Base-by-base conservation (phyloP, 2,888 invertebrate genomes). In the Anthrax anthrax region DNA sequence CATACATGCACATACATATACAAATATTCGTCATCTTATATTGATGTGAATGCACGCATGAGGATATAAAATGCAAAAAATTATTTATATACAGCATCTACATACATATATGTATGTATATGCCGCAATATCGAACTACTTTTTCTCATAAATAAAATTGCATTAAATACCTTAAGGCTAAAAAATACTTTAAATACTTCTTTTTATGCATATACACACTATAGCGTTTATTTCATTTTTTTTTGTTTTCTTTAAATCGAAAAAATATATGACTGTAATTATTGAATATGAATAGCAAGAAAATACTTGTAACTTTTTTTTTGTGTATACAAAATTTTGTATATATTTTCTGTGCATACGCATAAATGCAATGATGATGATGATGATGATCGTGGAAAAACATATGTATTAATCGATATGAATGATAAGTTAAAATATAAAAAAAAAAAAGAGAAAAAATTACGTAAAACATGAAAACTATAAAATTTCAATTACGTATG, bases 151-250 rank as follows among this genome's bases (percentile, higher is more conserved):
- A 32, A 32, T 32, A 32, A 32, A 12, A 32, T 32, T 32, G 29
- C 29, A 32, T 32, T 32, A 32, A n/a, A n/a, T 12, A 12, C 29
- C 44, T 40, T 40, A 44, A 40, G 44, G 44, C 44, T 40, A 36
- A 39, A 44, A 44, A 44, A 45, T 45, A 36, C 40, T 40, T 45
- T 40, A 45, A 45, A 45, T 40, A 45, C 29, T 32, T 32, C 29
- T 32, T 12, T 32, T 6, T 23, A n/a, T n/a, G n/a, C n/a, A n/a
- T n/a, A n/a, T n/a, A n/a, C n/a, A n/a, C n/a, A n/a, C n/a, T n/a
- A n/a, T n/a, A n/a, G n/a, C n/a, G n/a, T n/a, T n/a, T n/a, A n/a
- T n/a, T n/a, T n/a, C n/a, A n/a, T n/a, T n/a, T n/a, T n/a, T n/a
- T n/a, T n/a, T 32, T 32, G 29, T 32, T 32, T 32, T 32, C 12